Evolutionary conservation across 2,797 vertebrate species (phyloP).

Genomic region (Aldrovandia affinis): DNA sequence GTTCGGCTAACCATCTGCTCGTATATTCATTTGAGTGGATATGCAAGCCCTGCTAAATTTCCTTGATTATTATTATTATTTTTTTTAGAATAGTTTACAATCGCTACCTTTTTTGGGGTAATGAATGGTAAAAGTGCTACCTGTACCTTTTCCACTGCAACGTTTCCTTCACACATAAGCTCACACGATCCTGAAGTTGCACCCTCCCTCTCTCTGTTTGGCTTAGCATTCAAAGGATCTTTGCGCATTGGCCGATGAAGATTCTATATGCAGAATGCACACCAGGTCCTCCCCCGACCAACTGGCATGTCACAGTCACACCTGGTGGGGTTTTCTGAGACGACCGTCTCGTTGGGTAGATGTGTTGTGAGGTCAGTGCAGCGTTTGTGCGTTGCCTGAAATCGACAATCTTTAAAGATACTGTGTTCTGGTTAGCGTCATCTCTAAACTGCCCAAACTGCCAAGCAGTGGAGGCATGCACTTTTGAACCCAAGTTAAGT

Average conservation of each 20-base stretch:
- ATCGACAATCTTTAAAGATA: neutral
- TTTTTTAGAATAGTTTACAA: neutral
- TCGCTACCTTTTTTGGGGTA: neutral
- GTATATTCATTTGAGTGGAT: neutral
- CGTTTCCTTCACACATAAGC: neutral
- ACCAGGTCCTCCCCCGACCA: neutral
- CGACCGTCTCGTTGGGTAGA: neutral
- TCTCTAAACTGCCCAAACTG: neutral
- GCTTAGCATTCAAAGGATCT: neutral
- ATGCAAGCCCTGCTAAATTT: neutral
- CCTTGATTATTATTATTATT: neutral
- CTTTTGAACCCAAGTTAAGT: neutral
- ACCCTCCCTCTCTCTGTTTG: neutral
- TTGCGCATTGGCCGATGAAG: neutral
- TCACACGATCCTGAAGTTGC: neutral
- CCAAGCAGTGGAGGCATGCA: neutral
- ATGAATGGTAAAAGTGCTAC: neutral
- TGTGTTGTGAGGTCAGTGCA: neutral
- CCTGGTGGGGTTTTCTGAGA: neutral
- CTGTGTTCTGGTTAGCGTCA: neutral
- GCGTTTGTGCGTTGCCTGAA: slow-evolving; percentile 3
- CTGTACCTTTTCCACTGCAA: neutral
- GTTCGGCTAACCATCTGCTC: neutral
- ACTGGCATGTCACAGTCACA: neutral
- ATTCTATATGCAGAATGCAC: neutral